Conservation (phyloP, 1,140 invertebrate genomes). For the Drosophila lowei region DNA sequence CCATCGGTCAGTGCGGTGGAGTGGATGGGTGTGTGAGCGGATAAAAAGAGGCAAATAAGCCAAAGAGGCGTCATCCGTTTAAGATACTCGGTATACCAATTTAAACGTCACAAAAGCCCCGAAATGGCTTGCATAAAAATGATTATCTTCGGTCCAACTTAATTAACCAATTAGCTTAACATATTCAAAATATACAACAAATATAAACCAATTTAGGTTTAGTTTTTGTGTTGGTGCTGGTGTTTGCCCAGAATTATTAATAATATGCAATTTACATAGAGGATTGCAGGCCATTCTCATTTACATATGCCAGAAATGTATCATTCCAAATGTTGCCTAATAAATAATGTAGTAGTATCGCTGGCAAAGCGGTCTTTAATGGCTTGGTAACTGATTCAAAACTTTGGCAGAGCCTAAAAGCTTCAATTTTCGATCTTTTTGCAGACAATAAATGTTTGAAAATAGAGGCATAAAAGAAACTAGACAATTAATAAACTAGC, state of each 20-base stretch:
- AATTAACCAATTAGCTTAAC: conserved; percentile 71
- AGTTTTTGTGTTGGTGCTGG: too few relatives aligned
- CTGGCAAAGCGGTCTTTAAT: too few relatives aligned
- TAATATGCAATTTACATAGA: conserved; percentile 18
- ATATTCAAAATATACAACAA: conserved; percentile 22
- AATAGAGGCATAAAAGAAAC: too few relatives aligned
- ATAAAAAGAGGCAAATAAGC: conserved; percentile 8
- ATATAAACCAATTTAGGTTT: background rate
- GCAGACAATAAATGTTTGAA: too few relatives aligned
- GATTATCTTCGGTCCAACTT: conserved; percentile 31
- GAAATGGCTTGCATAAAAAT: conserved; percentile 30
- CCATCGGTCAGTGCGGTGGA: conserved; percentile 6
- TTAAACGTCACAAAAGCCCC: conserved; percentile 17
- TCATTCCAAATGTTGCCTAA: conserved; percentile 29
- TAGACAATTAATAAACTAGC: too few relatives aligned
- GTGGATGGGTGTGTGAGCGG: background rate
- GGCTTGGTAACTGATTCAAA: too few relatives aligned
- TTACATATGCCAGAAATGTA: conserved; percentile 20
- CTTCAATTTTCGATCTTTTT: too few relatives aligned
- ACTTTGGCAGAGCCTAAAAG: too few relatives aligned
- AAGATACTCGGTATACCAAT: conserved; percentile 29
- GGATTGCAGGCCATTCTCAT: conserved; percentile 13
- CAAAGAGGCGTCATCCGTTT: conserved; percentile 46
- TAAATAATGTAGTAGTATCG: conserved; percentile 32
- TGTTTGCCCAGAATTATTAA: conserved; percentile 42